Evolutionary conservation across 2,113 vertebrate genomes (phyloP).

Genomic region (Baryphthengus martii): DNA sequence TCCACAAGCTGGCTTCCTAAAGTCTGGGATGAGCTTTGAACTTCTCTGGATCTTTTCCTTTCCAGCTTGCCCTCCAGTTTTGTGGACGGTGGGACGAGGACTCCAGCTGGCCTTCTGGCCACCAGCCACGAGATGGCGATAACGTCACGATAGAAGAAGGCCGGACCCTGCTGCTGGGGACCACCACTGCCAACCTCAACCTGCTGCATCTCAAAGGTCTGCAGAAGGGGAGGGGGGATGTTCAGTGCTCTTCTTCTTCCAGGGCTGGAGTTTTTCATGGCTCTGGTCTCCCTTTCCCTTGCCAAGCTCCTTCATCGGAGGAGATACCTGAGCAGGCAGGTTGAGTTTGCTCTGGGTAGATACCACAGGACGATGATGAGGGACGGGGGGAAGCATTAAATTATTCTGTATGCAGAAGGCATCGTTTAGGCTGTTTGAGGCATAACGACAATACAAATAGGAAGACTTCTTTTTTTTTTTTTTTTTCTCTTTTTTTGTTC

Average conservation of each 20-base stretch:
- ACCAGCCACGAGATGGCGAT: conserved; percentile 80
- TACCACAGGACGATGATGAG: background rate
- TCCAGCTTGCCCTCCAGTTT: conserved; percentile 20
- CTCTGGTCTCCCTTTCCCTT: background rate
- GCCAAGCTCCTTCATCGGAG: background rate
- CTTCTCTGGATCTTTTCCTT: background rate
- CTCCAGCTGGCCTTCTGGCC: conserved; percentile 69
- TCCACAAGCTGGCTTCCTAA: background rate
- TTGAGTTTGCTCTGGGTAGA: background rate
- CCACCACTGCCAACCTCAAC: conserved; percentile 56
- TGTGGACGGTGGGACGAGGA: conserved; percentile 65
- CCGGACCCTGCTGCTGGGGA: conserved; percentile 57
- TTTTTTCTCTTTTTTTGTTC: background rate
- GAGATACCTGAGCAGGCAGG: background rate
- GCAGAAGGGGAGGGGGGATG: background rate
- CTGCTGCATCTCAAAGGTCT: conserved; percentile 75
- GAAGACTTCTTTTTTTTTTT: background rate
- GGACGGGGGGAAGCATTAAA: background rate
- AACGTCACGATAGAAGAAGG: conserved; percentile 76
- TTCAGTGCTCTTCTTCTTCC: background rate
- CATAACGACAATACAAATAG: background rate
- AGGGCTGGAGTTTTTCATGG: background rate
- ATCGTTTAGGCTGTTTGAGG: background rate
- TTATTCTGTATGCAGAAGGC: background rate
- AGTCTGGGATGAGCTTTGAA: background rate